These are phyloP conservation scores for Sebastes minor DNA, from an alignment of 2,797 vertebrate genomes.

Conservation along the genomic window DNA sequence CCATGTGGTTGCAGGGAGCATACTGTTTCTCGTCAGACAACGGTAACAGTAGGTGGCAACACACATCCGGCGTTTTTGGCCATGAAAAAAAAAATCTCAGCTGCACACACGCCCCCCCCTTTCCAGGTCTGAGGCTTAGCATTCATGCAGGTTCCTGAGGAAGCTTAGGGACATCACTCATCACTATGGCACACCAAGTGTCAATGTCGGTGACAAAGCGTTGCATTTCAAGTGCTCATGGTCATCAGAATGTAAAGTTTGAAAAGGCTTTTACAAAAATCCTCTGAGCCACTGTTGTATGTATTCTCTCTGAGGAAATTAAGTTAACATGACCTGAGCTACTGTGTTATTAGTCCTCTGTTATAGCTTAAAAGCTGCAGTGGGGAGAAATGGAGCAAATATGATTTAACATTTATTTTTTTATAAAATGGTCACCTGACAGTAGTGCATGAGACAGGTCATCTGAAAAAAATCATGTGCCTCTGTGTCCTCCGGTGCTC, in stretches of 20 bases:
- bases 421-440: too few species aligned
- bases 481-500: too few species aligned
- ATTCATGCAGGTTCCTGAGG: conserved; percentile 22
- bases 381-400: too few species aligned
- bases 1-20: conserved; percentile 40
- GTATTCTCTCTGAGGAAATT: not conserved
- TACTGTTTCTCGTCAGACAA: conserved; percentile 46
- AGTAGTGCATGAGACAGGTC: too few species aligned
- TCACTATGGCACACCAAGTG: not conserved
- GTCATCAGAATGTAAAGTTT: conserved; percentile 13
- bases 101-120: not conserved
- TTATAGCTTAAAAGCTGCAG: not conserved
- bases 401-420: too few species aligned
- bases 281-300: not conserved
- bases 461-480: too few species aligned
- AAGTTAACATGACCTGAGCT: not conserved
- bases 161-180: conserved; percentile 16
- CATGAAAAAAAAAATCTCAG: conserved; percentile 21
- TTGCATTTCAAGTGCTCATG: not conserved
- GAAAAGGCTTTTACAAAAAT: conserved; percentile 19
- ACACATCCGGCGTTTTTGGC: conserved; percentile 29
- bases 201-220: conserved; percentile 16
- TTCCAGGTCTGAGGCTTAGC: conserved; percentile 6
- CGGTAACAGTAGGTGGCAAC: conserved; percentile 43
- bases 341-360: not conserved